Percentiles rank a stretch among this genome's conserved stretches.
phyloP scores from a whole-genome alignment of 2,888 invertebrate species.

The Malacosoma neustria region DNA sequence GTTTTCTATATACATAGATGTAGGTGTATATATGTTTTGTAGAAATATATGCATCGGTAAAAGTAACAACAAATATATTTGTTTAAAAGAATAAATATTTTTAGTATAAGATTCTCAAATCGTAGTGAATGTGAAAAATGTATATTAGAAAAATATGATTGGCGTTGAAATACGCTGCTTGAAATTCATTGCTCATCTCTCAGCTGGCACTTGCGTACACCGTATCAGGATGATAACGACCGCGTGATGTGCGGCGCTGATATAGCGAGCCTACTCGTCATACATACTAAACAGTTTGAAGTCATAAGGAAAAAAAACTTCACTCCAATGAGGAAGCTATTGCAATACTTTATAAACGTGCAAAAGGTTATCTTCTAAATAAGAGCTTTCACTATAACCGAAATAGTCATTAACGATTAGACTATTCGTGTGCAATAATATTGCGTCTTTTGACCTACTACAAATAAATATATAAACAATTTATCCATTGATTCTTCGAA shows the following conservation, averaged over 20 bases:
- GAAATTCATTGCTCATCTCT: conserved; percentile 28
- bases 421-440: too few relatives aligned
- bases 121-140: background rate
- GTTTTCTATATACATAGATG: too few relatives aligned
- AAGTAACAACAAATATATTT: too few relatives aligned
- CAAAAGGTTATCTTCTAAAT: background rate
- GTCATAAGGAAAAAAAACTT: conserved; percentile 22
- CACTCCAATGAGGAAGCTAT: conserved; percentile 28
- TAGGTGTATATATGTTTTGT: too few relatives aligned
- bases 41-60: too few relatives aligned
- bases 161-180: conserved; percentile 16
- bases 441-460: too few relatives aligned
- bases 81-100: too few relatives aligned
- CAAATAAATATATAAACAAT: too few relatives aligned
- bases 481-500: too few relatives aligned
- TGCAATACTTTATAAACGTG: conserved; percentile 23
- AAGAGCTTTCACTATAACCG: too few relatives aligned
- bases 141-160: background rate
- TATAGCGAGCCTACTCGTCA: conserved; percentile 13
- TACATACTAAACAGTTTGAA: conserved; percentile 24
- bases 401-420: too few relatives aligned
- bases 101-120: background rate
- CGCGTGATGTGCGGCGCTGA: conserved; percentile 6
- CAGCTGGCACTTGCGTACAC: conserved; percentile 20
- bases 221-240: conserved; percentile 16